Base-by-base conservation (phyloP, 2,797 vertebrate species). In the Phrynocephalus guinanensis region DNA sequence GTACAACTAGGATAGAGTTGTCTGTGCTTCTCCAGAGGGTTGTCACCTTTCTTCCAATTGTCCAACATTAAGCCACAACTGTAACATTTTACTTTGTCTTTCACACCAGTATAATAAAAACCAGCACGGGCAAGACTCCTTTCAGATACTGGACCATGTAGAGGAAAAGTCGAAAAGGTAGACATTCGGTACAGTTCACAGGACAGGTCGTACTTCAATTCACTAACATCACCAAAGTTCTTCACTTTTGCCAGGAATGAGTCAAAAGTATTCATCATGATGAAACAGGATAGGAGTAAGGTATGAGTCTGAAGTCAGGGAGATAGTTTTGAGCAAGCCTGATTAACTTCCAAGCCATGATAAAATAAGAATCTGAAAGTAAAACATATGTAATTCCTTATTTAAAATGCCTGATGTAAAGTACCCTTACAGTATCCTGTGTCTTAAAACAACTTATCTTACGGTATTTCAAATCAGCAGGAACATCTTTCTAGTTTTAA, bases 121-220 rank as follows among this genome's bases (percentile, higher is more conserved):
- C 99, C 99, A 4, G 99, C 98, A n/a, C 97, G 97, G 0, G 99
- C 98, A 79, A 99, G 97, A 87, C 98, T 99, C 67, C 99, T 96
- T 92, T 99, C 99, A 0, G 98, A 98, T 16, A 99, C 97, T 0
- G 97, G 94, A 0, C 95, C 94, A 0, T 97, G 97, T 0, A 88
- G 0, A 0, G 98, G 98, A 91, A 99, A 99, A 50, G 97, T 94
- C 0, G 98, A 98, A 81, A 98, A 99, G 0, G 98, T 99, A 0
- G 99, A 99, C 93, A 99, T 98, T 90, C 98, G 96, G 93, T 97
- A 99, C 83, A 99, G 98, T 82, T 99, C 99, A 96, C 97, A 95
- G 0, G 98, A 97, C 82, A 99, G 97, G 52, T 99, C 98, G 0
- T 99, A 99, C 75, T 98, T 98, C 90, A 99, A 96, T 75, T 98